Percentiles rank a stretch among this genome's conserved stretches.
phyloP scores from a whole-genome alignment of 2,797 vertebrate genomes.

The Nyctalus aviator region DNA sequence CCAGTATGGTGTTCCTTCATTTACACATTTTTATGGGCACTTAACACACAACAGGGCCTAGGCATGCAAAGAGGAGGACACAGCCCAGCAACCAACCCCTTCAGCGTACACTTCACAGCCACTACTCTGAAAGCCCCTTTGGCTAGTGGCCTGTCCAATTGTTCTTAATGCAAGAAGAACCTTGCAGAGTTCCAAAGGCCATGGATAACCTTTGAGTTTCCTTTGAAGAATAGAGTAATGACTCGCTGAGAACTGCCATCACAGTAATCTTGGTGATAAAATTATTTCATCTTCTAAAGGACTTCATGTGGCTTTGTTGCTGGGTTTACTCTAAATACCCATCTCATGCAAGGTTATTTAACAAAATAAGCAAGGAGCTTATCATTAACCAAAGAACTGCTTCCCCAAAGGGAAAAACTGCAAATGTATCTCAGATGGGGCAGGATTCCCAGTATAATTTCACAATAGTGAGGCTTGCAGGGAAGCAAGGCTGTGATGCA shows the following conservation, averaged over 20 bases:
- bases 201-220: neutral
- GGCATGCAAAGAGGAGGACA: neutral
- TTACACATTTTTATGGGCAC: neutral
- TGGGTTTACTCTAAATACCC: neutral
- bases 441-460: neutral
- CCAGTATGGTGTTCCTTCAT: neutral
- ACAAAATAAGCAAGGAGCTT: slow-evolving; percentile 1
- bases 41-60: fast-evolving
- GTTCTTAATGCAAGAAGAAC: neutral
- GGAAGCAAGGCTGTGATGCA: neutral
- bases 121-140: neutral
- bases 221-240: slow-evolving; percentile 28
- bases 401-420: neutral
- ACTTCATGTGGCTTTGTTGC: neutral
- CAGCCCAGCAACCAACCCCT: neutral
- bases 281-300: neutral
- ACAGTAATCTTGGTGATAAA: neutral
- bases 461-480: neutral
- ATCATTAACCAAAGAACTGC: slow-evolving; percentile 47
- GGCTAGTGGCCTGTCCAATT: neutral
- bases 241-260: neutral
- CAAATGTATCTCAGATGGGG: neutral
- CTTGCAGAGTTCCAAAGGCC: neutral
- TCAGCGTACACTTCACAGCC: fast-evolving
- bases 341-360: neutral